Base-by-base conservation (phyloP, 1,140 invertebrate species). In the Drosophila subobscura region DNA sequence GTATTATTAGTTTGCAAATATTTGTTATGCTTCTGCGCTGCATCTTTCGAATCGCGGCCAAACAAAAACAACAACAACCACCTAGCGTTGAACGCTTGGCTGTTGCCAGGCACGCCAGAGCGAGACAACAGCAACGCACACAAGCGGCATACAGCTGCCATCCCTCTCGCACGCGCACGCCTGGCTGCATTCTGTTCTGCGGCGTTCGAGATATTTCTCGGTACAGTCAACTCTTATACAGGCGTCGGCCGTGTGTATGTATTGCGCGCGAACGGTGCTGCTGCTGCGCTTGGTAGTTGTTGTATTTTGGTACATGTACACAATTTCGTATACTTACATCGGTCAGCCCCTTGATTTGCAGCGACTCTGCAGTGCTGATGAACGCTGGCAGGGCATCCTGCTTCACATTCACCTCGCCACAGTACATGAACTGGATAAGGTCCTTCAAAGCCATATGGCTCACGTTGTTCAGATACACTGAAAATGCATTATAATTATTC, bases 371-470 rank as follows among this genome's bases (percentile, higher is more conserved):
- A 80, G 96, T 95, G 93, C 96, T 96, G 83, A 97, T 94, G 92
- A 97, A 96, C 60, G 94, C 94, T 63, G 95, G 94, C 90, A 97
- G 93, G 79, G 96, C 95, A 90, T 96, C 95, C 92, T 97, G 95
- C 81, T 94, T 95, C 79, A 97, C 95, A 93, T 96, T 96, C 51
- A 97, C 96, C 93, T 97, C 96, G 72, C 96, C 96, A 92, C 95
- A 94, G 90, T 97, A 97, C 95, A 97, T 97, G 92, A 97, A 97
- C 88, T 96, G 95, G 79, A 97, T 93, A 78, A 97, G 93, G 91
- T 96, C 95, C 92, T 94, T 94, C 79, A 97, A 92, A 72, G 96
- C 95, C 64, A 93, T 92, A 91, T 95, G 94, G 91, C 94, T 94
- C 90, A 96, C 95, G 92, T 96, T 96, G 93, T 96, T 96, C 90